phyloP scores from a whole-genome alignment of 2,888 invertebrate genomes.

The Proisotoma minuta region DNA sequence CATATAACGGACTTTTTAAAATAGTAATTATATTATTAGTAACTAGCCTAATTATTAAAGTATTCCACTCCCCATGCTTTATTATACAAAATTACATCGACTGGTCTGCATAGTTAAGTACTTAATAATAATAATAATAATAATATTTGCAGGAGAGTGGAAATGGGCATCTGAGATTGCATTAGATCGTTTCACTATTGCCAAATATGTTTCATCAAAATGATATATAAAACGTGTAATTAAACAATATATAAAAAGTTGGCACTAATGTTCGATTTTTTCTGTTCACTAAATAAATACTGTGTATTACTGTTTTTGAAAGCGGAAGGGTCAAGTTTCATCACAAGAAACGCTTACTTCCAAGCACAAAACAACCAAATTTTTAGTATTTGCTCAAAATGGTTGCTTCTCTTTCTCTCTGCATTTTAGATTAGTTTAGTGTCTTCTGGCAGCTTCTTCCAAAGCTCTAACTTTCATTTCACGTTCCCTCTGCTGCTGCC shows the following conservation, averaged over 20 bases:
- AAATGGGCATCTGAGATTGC: not conserved
- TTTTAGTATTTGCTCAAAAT: not conserved
- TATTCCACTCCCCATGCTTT: too few species aligned
- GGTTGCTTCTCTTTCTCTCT: not conserved
- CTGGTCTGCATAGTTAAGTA: not conserved
- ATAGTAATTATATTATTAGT: too few species aligned
- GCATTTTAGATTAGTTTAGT: conserved; percentile 47
- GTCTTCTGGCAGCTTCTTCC: conserved; percentile 77
- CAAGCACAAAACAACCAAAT: not conserved
- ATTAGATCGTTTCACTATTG: conserved; percentile 1
- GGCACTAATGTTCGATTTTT: conserved; percentile 11
- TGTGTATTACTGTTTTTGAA: conserved; percentile 6
- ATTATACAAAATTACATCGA: conserved; percentile 1
- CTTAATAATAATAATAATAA: not conserved
- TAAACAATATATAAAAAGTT: conserved; percentile 7
- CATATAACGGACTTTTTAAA: too few species aligned
- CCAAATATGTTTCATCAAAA: not conserved
- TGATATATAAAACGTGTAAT: not conserved
- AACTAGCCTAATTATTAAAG: too few species aligned
- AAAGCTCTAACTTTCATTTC: conserved; percentile 79
- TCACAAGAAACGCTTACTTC: conserved; percentile 3
- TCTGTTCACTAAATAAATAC: conserved; percentile 8
- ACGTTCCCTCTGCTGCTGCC: conserved; percentile 71
- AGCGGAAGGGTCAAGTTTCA: conserved; percentile 7
- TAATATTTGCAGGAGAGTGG: too few species aligned